Evolutionary conservation across 1,140 invertebrate species (phyloP).

Genomic region (Gerris buenoi): DNA sequence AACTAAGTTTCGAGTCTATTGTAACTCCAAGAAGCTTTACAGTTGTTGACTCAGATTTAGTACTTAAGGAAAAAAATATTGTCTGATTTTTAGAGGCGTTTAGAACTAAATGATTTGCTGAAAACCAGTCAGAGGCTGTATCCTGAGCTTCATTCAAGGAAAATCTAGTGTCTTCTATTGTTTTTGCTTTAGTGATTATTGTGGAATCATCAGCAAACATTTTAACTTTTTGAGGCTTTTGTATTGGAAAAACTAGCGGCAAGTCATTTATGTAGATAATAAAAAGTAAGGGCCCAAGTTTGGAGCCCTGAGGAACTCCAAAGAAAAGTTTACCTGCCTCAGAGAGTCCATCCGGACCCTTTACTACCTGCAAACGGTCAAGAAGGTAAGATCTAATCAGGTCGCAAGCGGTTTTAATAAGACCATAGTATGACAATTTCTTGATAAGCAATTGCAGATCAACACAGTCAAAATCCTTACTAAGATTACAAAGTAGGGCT

Average conservation of each 20-base stretch:
- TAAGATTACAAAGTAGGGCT: not conserved
- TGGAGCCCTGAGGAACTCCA: not conserved
- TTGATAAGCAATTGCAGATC: not conserved
- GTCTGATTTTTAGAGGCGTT: not conserved
- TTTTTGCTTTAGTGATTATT: not conserved
- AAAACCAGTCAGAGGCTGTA: not conserved
- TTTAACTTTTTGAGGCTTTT: not conserved
- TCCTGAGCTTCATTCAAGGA: not conserved
- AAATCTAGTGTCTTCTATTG: not conserved
- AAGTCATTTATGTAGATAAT: not conserved
- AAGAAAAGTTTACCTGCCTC: not conserved
- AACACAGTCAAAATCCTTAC: not conserved
- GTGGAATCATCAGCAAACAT: not conserved
- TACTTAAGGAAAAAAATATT: not conserved
- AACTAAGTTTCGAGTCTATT: not conserved
- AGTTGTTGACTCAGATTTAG: not conserved
- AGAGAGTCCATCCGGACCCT: not conserved
- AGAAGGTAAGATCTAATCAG: not conserved
- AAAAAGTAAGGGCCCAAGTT: not conserved
- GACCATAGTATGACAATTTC: not conserved
- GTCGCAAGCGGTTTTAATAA: not conserved
- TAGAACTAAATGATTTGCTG: not conserved
- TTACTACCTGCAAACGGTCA: not conserved
- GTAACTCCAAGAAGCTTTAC: not conserved
- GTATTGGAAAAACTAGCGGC: not conserved